phyloP scores from a whole-genome alignment of 2,797 vertebrate genomes.

The Phalloptychus januarius region DNA sequence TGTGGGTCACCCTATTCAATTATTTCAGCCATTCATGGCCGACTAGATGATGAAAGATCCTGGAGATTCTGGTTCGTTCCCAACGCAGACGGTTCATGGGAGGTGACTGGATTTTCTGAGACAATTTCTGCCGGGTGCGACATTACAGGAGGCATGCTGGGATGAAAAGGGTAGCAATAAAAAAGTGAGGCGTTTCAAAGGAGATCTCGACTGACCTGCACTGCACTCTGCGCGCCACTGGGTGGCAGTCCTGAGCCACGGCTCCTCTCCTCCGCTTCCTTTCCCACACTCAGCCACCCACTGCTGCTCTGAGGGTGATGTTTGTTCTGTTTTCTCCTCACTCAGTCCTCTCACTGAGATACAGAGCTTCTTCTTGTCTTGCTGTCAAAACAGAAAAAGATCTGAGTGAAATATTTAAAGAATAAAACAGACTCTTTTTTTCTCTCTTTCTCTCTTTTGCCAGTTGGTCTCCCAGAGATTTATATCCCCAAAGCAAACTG shows the following conservation, averaged over 20 bases:
- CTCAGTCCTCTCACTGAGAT: conserved; percentile 55
- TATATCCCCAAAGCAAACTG: neutral
- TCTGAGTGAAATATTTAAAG: conserved; percentile 43
- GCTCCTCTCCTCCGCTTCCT: conserved; percentile 2
- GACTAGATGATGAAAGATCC: conserved; percentile 46
- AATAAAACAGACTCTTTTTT: conserved; percentile 35
- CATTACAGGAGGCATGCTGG: neutral
- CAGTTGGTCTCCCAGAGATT: neutral
- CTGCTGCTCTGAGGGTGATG: conserved; percentile 70
- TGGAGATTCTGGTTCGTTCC: conserved; percentile 24
- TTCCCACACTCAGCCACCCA: conserved; percentile 71
- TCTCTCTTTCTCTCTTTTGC: neutral
- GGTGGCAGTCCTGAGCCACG: conserved; percentile 72
- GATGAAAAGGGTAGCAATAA: neutral
- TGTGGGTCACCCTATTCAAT: conserved; percentile 67
- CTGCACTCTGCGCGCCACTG: conserved; percentile 50
- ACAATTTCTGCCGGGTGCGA: conserved; percentile 5
- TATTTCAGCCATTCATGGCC: conserved; percentile 51
- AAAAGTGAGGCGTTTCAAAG: conserved; percentile 15
- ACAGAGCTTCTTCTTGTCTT: conserved; percentile 64
- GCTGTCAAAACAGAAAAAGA: conserved; percentile 64
- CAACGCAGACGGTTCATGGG: conserved; percentile 12
- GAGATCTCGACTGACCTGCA: conserved; percentile 36
- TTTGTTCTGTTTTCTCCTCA: conserved; percentile 63
- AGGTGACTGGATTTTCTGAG: conserved; percentile 26